Evolutionary conservation across 1,140 invertebrate genomes (phyloP), one percentile per base, ranked within the genome.

Genomic region (Drosophila kanapiae): DNA sequence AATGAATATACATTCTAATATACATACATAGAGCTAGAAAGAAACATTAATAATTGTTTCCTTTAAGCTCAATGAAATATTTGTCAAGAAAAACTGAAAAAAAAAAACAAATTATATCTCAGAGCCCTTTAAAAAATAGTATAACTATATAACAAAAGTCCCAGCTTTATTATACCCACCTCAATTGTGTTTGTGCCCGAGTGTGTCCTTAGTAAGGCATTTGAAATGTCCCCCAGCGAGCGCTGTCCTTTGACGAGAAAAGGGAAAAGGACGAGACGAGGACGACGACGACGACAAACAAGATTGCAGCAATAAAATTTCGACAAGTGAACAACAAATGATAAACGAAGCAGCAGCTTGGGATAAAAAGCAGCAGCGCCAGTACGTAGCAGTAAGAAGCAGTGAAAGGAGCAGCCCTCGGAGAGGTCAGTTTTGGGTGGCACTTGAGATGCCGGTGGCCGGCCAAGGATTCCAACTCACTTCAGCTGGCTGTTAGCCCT

Each of bases 251-350:
- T 80, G 77, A 79, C 76, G 61, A 79, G 57, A 37, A 59, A 63
- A 65, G 62, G 57, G 57, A 65, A 43, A 54, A 69, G 67, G 67
- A 68, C 67, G 67, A 68, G 48, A 45, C 31, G 65, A n/a, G n/a
- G n/a, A 49, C 65, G 81, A 75, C 75, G 71, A 77, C 80, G 82
- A 82, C 80, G 82, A 87, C 85, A 90, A 84, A 88, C 85, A 88
- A 90, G 85, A 88, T 88, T 88, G 85, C 85, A 90, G 85, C 85
- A 88, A 88, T 88, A 88, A 88, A 88, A 88, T 90, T 90, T 88
- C 84, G 84, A 88, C 85, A 88, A 88, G 84, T 88, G 85, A 88
- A 88, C 84, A 88, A 84, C 81, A 88, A 90, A 88, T 88, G 84
- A 88, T 90, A 88, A 90, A 88, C 85, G 85, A 88, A 88, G 85